Evolutionary conservation across 30 jellyfish, hydroid and myxozoan genomes (phyloP).

Genomic region (Pseudorhiza aurosa): DNA sequence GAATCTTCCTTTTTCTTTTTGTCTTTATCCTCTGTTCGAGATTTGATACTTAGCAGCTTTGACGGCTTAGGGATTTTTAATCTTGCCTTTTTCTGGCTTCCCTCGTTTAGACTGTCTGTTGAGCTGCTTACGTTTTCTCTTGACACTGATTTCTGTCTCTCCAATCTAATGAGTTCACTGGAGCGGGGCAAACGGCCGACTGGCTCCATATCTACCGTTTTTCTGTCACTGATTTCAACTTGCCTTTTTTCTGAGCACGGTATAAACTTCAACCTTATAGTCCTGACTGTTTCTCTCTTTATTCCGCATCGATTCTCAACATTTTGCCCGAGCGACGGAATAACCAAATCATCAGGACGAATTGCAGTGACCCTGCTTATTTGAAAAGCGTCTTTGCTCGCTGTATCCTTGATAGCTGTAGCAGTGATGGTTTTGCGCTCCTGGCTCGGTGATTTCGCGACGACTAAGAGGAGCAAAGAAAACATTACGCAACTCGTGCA

Average conservation of each 20-base stretch:
- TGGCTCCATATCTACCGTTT: slow-evolving; percentile 50
- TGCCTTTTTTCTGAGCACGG: background rate
- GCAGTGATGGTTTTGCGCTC: slow-evolving; percentile 7
- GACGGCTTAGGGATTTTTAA: slow-evolving; percentile 67
- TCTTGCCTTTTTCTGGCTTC: slow-evolving; percentile 67
- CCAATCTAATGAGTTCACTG: slow-evolving; percentile 38
- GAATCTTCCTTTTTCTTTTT: slow-evolving; percentile 54
- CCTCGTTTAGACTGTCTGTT: slow-evolving; percentile 65
- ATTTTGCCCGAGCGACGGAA: slow-evolving; percentile 9
- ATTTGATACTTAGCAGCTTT: slow-evolving; percentile 15
- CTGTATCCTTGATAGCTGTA: background rate
- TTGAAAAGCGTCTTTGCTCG: slow-evolving; percentile 30
- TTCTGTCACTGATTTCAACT: background rate
- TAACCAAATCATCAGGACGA: slow-evolving; percentile 39
- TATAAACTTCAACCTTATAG: slow-evolving; percentile 8
- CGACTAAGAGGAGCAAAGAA: slow-evolving; percentile 22
- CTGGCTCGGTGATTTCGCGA: slow-evolving; percentile 46
- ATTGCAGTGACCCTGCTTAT: slow-evolving; percentile 59
- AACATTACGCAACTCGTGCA: slow-evolving; percentile 1
- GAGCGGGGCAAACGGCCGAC: slow-evolving; percentile 74
- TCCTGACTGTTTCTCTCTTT: background rate
- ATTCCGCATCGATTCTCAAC: background rate
- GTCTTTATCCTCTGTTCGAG: slow-evolving; percentile 53
- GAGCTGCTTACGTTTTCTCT: slow-evolving; percentile 57
- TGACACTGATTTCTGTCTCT: slow-evolving; percentile 40